phyloP scores from a whole-genome alignment of 2,797 vertebrate species.

The Gymnocypris eckloni region DNA sequence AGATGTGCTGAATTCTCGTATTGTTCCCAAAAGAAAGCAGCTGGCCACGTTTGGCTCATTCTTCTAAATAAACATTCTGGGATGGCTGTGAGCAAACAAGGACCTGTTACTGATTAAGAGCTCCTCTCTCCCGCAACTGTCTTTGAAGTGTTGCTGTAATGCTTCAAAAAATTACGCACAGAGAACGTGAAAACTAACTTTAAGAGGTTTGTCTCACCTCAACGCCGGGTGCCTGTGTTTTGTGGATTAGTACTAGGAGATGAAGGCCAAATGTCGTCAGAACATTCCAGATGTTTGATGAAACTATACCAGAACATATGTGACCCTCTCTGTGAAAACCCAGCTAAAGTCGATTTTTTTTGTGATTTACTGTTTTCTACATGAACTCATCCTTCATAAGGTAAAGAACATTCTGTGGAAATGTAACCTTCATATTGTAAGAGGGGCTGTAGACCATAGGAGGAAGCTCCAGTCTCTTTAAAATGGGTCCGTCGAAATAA shows the following conservation, averaged over 20 bases:
- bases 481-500: no score
- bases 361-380: no score
- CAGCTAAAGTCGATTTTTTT: no score
- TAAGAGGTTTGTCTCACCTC: constrained; percentile 58
- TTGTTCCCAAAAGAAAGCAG: constrained; percentile 83
- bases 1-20: constrained; percentile 81
- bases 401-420: no score
- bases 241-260: constrained; percentile 44
- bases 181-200: constrained; percentile 43
- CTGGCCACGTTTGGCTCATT: constrained; percentile 80
- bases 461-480: no score
- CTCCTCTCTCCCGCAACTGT: constrained; percentile 60
- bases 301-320: constrained; percentile 42
- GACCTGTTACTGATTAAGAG: constrained; percentile 78
- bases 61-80: constrained; percentile 83
- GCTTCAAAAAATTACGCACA: constrained; percentile 47
- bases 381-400: no score
- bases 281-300: constrained; percentile 54
- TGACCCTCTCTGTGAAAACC: no score
- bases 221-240: constrained; percentile 34
- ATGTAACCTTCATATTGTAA: no score
- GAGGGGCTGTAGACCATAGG: no score
- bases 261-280: constrained; percentile 38
- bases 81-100: constrained; percentile 72
- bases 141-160: constrained; percentile 51